Evolutionary conservation across 2,113 vertebrate species (phyloP).

Genomic region (Macquaria ambigua): DNA sequence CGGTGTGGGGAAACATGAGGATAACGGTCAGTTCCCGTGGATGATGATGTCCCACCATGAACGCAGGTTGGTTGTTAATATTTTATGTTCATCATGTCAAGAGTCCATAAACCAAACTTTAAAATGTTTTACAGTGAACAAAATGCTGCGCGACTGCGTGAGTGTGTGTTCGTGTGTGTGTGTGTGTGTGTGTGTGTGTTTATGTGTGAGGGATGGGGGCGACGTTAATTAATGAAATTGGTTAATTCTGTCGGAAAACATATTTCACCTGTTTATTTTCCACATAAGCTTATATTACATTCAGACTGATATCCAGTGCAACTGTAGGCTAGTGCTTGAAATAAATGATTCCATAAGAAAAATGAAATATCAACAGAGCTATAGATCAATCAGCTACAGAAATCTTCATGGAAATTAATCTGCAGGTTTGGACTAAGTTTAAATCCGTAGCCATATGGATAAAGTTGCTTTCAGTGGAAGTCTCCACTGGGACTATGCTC

Average conservation of each 20-base stretch:
- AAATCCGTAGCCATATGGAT: slow-evolving; percentile 6
- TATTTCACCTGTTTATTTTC: neutral
- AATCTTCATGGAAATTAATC: neutral
- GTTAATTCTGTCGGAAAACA: neutral
- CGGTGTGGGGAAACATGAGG: slow-evolving; percentile 70
- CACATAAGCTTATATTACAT: neutral
- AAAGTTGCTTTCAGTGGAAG: neutral
- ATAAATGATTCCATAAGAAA: neutral
- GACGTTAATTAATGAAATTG: neutral
- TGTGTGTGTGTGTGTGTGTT: neutral
- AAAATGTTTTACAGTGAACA: neutral
- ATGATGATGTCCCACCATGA: slow-evolving; percentile 85
- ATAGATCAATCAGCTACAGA: neutral
- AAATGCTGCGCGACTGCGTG: neutral
- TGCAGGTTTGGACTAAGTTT: slow-evolving; percentile 1
- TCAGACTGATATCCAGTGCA: neutral
- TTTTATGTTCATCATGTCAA: neutral
- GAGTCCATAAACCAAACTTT: slow-evolving; percentile 26
- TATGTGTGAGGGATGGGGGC: neutral
- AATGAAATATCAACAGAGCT: neutral
- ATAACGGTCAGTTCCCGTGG: slow-evolving; percentile 66
- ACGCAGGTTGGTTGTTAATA: slow-evolving; percentile 77
- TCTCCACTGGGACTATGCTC: neutral
- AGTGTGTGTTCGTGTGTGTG: neutral
- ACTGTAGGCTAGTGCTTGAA: neutral